phyloP scores from a whole-genome alignment of 2,113 vertebrate genomes.

The Sinocyclocheilus rhinocerous region DNA sequence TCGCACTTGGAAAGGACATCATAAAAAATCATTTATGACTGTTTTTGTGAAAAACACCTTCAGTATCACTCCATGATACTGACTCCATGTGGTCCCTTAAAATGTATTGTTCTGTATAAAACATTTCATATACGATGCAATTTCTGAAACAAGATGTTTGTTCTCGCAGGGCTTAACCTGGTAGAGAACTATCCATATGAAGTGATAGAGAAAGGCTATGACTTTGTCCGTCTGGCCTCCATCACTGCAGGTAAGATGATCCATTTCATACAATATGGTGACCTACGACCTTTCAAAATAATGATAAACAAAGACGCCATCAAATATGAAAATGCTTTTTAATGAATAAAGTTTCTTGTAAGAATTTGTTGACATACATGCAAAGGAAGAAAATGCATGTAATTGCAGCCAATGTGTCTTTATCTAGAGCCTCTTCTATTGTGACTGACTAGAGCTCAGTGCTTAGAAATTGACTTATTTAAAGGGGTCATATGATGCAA shows the following conservation, averaged over 20 bases:
- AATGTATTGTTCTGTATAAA: background rate
- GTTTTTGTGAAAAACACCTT: background rate
- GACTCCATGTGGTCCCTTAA: background rate
- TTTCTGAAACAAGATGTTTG: background rate
- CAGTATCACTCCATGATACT: background rate
- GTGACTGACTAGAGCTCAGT: conserved; percentile 47
- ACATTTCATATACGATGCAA: background rate
- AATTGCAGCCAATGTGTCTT: background rate
- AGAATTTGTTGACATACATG: no score
- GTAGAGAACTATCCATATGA: conserved; percentile 89
- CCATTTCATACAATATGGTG: background rate
- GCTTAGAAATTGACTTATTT: conserved; percentile 18
- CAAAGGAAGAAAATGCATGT: background rate
- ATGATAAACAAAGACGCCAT: background rate
- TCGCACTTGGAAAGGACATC: no score
- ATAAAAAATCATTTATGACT: no score
- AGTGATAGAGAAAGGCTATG: conserved; percentile 80
- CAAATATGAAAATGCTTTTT: conserved; percentile 7
- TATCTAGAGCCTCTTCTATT: background rate
- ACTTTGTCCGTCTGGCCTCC: conserved; percentile 88
- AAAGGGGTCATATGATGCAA: no score
- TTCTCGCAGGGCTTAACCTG: conserved; percentile 80
- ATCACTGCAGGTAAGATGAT: conserved; percentile 82
- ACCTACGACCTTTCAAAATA: background rate
- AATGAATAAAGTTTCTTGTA: background rate